phyloP scores from a whole-genome alignment of 2,797 vertebrate species.

The Chromobotia macracanthus region DNA sequence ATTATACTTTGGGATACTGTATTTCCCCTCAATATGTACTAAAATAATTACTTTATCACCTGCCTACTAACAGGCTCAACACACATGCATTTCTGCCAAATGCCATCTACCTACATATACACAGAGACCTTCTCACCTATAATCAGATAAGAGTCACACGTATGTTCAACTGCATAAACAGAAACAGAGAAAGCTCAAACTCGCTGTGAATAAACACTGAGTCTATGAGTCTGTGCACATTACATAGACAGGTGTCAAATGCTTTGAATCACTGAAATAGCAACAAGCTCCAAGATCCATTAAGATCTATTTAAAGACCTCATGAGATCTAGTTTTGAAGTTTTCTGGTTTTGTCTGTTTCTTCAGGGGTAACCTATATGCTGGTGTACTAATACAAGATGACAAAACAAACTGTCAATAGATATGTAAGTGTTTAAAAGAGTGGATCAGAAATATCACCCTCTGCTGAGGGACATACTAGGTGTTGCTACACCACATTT shows the following conservation, averaged over 20 bases:
- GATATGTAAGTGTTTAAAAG: too few relatives aligned
- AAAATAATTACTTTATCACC: slow-evolving; percentile 47
- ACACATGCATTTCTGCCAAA: slow-evolving; percentile 8
- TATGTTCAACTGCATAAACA: slow-evolving; percentile 26
- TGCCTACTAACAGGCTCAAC: slow-evolving; percentile 13
- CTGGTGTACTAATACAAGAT: too few relatives aligned
- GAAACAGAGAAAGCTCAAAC: slow-evolving; percentile 20
- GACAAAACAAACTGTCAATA: too few relatives aligned
- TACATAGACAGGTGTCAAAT: neutral
- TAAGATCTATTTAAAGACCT: too few relatives aligned
- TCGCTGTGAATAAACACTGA: neutral
- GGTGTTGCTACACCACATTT: too few relatives aligned
- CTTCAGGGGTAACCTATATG: too few relatives aligned
- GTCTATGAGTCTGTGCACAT: neutral
- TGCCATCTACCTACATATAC: slow-evolving; percentile 8
- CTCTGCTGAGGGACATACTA: too few relatives aligned
- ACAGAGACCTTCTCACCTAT: neutral
- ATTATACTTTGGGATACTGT: slow-evolving; percentile 22
- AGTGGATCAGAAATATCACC: too few relatives aligned
- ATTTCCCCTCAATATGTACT: slow-evolving; percentile 40
- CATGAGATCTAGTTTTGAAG: too few relatives aligned
- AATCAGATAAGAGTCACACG: slow-evolving; percentile 17
- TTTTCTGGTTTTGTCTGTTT: too few relatives aligned
- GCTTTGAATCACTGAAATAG: neutral
- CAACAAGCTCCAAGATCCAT: slow-evolving; percentile 1